Percentiles rank a stretch among this genome's conserved stretches.
Evolutionary conservation across 2,888 invertebrate genomes (phyloP).

Genomic region (Baronia brevicornis): DNA sequence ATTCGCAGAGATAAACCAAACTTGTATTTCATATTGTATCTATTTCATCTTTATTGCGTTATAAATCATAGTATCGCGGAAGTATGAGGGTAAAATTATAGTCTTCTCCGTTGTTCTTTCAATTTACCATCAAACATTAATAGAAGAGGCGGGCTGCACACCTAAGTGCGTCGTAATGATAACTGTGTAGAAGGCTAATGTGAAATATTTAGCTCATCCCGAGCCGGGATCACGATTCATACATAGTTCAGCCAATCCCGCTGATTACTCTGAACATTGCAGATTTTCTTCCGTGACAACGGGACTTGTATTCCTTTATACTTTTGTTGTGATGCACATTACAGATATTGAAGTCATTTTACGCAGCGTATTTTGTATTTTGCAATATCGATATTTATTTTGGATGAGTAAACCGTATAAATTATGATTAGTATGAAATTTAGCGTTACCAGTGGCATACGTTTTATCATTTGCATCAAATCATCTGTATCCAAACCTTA

Average conservation of each 20-base stretch:
- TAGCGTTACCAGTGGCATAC: too few species aligned
- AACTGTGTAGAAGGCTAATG: conserved; percentile 41
- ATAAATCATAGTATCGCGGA: conserved; percentile 6
- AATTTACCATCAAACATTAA: conserved; percentile 45
- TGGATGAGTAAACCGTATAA: too few species aligned
- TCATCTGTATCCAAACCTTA: too few species aligned
- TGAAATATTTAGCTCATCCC: conserved; percentile 37
- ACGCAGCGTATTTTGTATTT: too few species aligned
- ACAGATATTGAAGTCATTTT: too few species aligned
- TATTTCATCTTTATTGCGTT: too few species aligned
- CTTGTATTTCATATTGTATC: too few species aligned
- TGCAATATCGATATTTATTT: too few species aligned
- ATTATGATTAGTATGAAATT: too few species aligned
- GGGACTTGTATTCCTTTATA: conserved; percentile 42
- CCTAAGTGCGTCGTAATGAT: conserved; percentile 37
- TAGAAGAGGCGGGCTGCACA: conserved; percentile 33
- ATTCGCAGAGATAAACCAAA: too few species aligned
- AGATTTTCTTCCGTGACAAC: conserved; percentile 41
- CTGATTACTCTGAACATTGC: conserved; percentile 42
- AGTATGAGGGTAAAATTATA: conserved; percentile 14
- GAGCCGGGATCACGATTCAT: conserved; percentile 30
- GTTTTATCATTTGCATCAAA: too few species aligned
- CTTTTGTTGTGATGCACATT: conserved; percentile 18
- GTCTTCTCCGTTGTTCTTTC: conserved; percentile 30
- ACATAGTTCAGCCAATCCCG: conserved; percentile 36